Conservation (phyloP, 2,888 invertebrate species). For the Crematogaster levior region DNA sequence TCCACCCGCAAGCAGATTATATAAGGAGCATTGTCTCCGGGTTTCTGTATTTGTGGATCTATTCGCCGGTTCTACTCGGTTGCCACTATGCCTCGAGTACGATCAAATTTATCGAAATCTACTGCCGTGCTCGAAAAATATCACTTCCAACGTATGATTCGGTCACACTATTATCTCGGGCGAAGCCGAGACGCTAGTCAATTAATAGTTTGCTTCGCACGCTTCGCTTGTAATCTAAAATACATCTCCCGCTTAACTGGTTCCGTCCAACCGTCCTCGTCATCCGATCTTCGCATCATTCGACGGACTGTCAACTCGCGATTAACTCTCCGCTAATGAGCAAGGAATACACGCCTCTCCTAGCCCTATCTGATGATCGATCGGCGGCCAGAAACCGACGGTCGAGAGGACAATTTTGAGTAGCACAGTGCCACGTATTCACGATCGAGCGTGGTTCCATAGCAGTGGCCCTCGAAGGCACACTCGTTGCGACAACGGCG, state of each 20-base stretch:
- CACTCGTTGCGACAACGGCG: slow-evolving; percentile 66
- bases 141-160: too few species aligned
- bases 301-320: background rate
- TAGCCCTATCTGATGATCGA: slow-evolving; percentile 50
- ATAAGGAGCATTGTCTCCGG: too few species aligned
- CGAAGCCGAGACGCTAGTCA: too few species aligned
- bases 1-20: too few species aligned
- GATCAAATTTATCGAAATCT: too few species aligned
- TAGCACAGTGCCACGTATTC: slow-evolving; percentile 71
- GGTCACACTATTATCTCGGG: too few species aligned
- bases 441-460: slow-evolving; percentile 62
- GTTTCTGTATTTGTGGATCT: too few species aligned
- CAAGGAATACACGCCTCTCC: slow-evolving; percentile 24
- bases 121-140: too few species aligned
- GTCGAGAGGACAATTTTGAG: slow-evolving; percentile 70
- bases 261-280: background rate
- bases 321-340: slow-evolving; percentile 39
- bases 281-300: slow-evolving; percentile 26
- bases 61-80: too few species aligned
- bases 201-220: slow-evolving; percentile 19
- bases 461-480: slow-evolving; percentile 52
- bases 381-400: slow-evolving; percentile 66
- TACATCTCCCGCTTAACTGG: slow-evolving; percentile 24
- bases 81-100: too few species aligned
- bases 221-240: slow-evolving; percentile 25